Conservation (phyloP, 2,888 invertebrate genomes). For the Byasa hedistus region DNA sequence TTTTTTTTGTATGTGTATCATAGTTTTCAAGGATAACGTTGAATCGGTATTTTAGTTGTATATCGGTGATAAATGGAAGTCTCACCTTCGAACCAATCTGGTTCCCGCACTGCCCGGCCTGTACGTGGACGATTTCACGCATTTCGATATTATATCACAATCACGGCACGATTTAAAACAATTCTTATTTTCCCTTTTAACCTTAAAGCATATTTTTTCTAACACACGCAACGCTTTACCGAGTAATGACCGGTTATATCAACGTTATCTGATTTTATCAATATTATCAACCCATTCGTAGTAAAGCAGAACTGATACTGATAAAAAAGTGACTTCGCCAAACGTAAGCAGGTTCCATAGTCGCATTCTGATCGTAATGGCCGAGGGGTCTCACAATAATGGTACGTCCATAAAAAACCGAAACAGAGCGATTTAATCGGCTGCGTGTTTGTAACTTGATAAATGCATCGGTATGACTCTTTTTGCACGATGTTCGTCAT, state of each 20-base stretch:
- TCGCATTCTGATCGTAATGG: neutral
- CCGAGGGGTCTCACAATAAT: slow-evolving; percentile 12
- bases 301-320: slow-evolving; percentile 13
- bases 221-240: neutral
- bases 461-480: neutral
- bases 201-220: slow-evolving; percentile 22
- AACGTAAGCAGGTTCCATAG: neutral
- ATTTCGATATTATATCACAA: slow-evolving; percentile 69
- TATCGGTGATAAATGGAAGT: slow-evolving; percentile 6
- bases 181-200: slow-evolving; percentile 5
- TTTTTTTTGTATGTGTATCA: too few relatives aligned
- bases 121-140: slow-evolving; percentile 97
- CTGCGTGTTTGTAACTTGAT: slow-evolving; percentile 13
- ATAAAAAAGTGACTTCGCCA: slow-evolving; percentile 8
- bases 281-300: slow-evolving; percentile 28
- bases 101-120: slow-evolving; percentile 96
- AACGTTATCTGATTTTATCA: slow-evolving; percentile 26
- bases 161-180: slow-evolving; percentile 15
- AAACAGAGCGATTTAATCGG: slow-evolving; percentile 16
- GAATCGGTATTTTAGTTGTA: too few relatives aligned
- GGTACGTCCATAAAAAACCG: slow-evolving; percentile 8
- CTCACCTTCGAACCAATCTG: slow-evolving; percentile 95
- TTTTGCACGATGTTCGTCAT: too few relatives aligned
- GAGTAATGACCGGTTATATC: neutral
- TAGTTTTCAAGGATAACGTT: too few relatives aligned